Percentiles rank a stretch among this genome's conserved stretches.
Conservation (phyloP, 2,113 vertebrate genomes). For the Amazona vittata region DNA sequence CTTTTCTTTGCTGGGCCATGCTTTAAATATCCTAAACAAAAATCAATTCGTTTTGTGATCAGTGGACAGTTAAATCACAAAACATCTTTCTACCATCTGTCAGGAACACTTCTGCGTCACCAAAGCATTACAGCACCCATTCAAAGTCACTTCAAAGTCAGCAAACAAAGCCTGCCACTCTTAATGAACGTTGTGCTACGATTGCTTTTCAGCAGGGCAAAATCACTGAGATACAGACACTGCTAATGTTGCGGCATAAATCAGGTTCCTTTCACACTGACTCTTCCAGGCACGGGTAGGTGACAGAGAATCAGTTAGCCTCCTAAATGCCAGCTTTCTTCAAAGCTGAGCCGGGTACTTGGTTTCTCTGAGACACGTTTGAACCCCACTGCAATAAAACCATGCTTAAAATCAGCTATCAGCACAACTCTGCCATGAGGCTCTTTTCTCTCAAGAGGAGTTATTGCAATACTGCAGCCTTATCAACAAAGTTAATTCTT, state of each 20-base stretch:
- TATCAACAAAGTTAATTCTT: background rate
- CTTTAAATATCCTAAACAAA: slow-evolving; percentile 4
- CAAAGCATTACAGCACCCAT: background rate
- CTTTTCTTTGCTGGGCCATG: background rate
- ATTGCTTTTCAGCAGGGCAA: slow-evolving; percentile 23
- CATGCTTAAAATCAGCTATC: background rate
- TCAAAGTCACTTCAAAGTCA: background rate
- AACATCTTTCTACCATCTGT: background rate
- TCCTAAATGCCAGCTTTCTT: background rate
- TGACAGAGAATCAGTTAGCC: slow-evolving; percentile 1
- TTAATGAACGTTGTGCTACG: background rate
- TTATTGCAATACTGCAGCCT: background rate
- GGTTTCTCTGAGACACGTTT: background rate
- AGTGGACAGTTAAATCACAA: background rate
- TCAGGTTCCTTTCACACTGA: background rate
- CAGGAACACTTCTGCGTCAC: background rate
- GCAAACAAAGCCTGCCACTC: background rate
- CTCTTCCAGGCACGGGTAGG: slow-evolving; percentile 16
- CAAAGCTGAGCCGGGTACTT: background rate
- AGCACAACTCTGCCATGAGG: background rate
- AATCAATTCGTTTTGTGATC: slow-evolving; percentile 1
- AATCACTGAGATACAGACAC: background rate
- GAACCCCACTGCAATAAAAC: slow-evolving; percentile 3
- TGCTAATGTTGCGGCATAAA: background rate
- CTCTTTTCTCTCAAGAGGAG: background rate